Evolutionary conservation across 1,140 invertebrate genomes (phyloP).

Genomic region (Bombus turneri): DNA sequence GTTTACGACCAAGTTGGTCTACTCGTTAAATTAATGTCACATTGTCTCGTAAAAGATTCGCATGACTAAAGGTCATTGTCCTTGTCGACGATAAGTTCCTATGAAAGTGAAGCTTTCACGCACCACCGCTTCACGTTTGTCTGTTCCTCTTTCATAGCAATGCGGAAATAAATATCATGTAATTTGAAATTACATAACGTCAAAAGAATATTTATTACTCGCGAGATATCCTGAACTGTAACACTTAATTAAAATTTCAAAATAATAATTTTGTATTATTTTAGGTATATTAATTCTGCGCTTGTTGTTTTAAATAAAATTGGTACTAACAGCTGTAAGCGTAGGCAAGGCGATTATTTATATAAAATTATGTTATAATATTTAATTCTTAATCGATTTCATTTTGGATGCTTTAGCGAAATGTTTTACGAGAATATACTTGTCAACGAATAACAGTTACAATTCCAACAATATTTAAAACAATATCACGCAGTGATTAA

Average conservation of each 20-base stretch:
- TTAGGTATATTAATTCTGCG: neutral
- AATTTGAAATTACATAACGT: neutral
- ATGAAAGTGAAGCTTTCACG: conserved; percentile 15
- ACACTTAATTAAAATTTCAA: neutral
- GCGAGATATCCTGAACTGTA: too few relatives aligned
- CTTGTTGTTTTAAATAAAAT: neutral
- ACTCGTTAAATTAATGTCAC: conserved; percentile 35
- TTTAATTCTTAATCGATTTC: too few relatives aligned
- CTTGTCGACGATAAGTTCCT: conserved; percentile 38
- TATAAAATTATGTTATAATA: too few relatives aligned
- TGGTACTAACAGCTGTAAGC: neutral
- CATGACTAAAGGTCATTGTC: conserved; percentile 53
- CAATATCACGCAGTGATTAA: neutral
- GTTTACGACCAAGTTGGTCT: conserved; percentile 39
- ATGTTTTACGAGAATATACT: neutral
- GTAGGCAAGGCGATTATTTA: too few relatives aligned
- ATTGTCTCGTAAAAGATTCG: conserved; percentile 12
- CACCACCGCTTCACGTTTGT: neutral
- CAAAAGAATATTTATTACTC: neutral
- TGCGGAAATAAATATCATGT: neutral
- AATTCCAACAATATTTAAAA: neutral
- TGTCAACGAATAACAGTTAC: neutral
- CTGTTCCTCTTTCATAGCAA: conserved; percentile 6
- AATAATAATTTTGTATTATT: neutral
- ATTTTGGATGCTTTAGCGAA: too few relatives aligned